Percentiles rank a stretch among this genome's conserved stretches.
Conservation (phyloP, 2,113 vertebrate species). For the Xenopus laevis region DNA sequence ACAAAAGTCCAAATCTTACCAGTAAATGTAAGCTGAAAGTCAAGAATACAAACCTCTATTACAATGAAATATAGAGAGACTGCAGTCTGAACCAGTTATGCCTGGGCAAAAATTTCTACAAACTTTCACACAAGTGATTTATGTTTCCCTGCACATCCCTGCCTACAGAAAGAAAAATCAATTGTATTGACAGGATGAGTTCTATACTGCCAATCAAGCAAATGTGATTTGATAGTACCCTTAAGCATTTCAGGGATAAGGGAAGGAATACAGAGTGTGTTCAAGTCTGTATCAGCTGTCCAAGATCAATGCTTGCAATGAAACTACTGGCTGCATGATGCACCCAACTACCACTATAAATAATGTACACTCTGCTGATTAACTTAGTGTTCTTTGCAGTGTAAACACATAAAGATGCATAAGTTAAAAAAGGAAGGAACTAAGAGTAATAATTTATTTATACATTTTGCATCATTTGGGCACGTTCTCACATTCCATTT, state of each 20-base stretch:
- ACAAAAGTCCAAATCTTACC: not conserved
- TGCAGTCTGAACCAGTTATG: not conserved
- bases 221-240: slow-evolving; percentile 62
- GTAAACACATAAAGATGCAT: slow-evolving; percentile 66
- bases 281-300: slow-evolving; percentile 44
- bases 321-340: slow-evolving; percentile 49
- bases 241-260: slow-evolving; percentile 50
- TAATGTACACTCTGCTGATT: slow-evolving; percentile 69
- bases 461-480: slow-evolving; percentile 57
- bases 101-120: not conserved
- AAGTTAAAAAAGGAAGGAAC: slow-evolving; percentile 57
- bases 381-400: slow-evolving; percentile 65
- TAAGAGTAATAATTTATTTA: slow-evolving; percentile 64
- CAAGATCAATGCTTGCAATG: slow-evolving; percentile 60
- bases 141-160: slow-evolving; percentile 45
- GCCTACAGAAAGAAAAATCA: slow-evolving; percentile 44
- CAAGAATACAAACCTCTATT: too few relatives aligned
- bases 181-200: slow-evolving; percentile 53
- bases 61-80: not conserved
- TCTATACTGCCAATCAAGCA: slow-evolving; percentile 60
- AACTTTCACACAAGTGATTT: slow-evolving; percentile 16
- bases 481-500: slow-evolving; percentile 68
- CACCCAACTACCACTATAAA: slow-evolving; percentile 65
- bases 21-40: too few relatives aligned
- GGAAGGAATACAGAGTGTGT: slow-evolving; percentile 52